A percentile compares a stretch with the other conserved stretches of the same genome.
Conservation (phyloP, 2,888 invertebrate genomes). For the Leptogaster cylindrica region DNA sequence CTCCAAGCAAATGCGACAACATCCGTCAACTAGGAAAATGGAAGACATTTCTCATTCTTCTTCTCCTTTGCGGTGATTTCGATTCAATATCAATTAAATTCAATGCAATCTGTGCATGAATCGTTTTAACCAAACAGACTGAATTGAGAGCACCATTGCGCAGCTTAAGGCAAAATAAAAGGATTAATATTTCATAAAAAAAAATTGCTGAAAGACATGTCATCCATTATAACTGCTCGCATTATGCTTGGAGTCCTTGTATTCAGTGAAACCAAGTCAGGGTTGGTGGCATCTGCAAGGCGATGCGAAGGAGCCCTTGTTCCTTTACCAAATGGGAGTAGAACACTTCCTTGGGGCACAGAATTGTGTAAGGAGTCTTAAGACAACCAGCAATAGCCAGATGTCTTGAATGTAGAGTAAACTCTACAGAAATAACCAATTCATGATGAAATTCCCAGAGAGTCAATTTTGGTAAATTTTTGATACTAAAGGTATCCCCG, state of each 20-base stretch:
- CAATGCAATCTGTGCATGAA: too few relatives aligned
- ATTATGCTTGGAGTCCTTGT: constrained; percentile 19
- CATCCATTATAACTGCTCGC: constrained; percentile 7
- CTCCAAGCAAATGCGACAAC: too few relatives aligned
- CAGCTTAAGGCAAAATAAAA: too few relatives aligned
- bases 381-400: constrained; percentile 24
- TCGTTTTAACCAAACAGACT: too few relatives aligned
- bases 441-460: constrained; percentile 10
- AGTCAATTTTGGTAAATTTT: constrained; percentile 31
- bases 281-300: constrained; percentile 21
- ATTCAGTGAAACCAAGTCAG: constrained; percentile 30
- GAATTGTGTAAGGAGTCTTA: constrained; percentile 33
- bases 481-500: neutral
- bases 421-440: constrained; percentile 23
- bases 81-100: too few relatives aligned
- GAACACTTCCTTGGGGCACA: constrained; percentile 32
- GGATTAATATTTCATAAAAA: constrained; percentile 14
- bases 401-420: constrained; percentile 20
- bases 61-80: too few relatives aligned
- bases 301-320: constrained; percentile 29
- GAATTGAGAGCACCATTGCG: too few relatives aligned
- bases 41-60: too few relatives aligned
- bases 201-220: neutral
- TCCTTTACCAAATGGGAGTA: constrained; percentile 20
- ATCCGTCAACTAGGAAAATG: too few relatives aligned